A percentile compares a stretch with the other conserved stretches of the same genome.
phyloP scores from a whole-genome alignment of 2,888 invertebrate species.

The Carterocephalus palaemon region DNA sequence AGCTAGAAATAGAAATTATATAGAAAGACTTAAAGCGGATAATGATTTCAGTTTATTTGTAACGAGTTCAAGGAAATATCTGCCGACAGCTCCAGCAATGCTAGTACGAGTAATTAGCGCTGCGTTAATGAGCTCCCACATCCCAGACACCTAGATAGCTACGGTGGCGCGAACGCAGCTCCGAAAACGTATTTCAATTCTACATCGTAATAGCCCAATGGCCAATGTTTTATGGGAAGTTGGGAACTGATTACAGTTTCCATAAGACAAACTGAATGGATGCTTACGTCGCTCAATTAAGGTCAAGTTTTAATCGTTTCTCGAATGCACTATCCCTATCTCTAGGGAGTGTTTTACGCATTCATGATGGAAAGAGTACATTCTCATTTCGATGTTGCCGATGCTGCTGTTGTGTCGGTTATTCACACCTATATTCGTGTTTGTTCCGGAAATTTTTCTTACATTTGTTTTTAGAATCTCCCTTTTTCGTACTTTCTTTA shows the following conservation, averaged over 20 bases:
- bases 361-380: constrained; percentile 31
- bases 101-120: constrained; percentile 71
- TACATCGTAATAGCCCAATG: constrained; percentile 50
- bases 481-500: constrained; percentile 14
- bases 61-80: constrained; percentile 70
- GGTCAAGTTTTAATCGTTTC: not conserved
- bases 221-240: constrained; percentile 48
- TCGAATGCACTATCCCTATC: constrained; percentile 25
- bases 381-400: constrained; percentile 33
- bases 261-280: constrained; percentile 36
- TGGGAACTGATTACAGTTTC: no score
- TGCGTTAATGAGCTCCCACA: constrained; percentile 68
- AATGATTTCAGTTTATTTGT: constrained; percentile 47
- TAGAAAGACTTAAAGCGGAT: no score
- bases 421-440: constrained; percentile 27
- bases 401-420: constrained; percentile 19
- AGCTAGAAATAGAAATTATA: no score
- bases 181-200: constrained; percentile 51
- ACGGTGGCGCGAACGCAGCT: constrained; percentile 38
- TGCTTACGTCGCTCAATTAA: constrained; percentile 7
- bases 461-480: constrained; percentile 25
- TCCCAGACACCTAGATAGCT: constrained; percentile 56
- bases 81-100: constrained; percentile 54
- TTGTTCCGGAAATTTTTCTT: constrained; percentile 19
- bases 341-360: constrained; percentile 41